Conservation (phyloP, 2,797 vertebrate genomes). For the Acrossocheilus wenchowensis region DNA sequence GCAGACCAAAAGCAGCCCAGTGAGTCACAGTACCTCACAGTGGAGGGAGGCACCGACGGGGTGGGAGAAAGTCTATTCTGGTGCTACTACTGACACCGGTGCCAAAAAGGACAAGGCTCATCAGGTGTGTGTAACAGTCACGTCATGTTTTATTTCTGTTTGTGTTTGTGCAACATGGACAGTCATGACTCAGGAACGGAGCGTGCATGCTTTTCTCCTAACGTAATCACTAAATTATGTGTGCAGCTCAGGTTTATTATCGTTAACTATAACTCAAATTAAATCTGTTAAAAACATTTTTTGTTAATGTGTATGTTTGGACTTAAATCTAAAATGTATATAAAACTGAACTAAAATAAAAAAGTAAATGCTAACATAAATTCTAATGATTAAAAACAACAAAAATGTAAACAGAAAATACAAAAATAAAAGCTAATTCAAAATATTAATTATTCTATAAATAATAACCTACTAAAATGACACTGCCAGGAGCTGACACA, state of each 20-base stretch:
- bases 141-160: conserved; percentile 21
- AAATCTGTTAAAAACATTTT: not conserved
- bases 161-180: not conserved
- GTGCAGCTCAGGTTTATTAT: not conserved
- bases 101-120: conserved; percentile 41
- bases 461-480: not conserved
- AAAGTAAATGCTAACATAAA: not conserved
- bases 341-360: not conserved
- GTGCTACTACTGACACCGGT: conserved; percentile 21
- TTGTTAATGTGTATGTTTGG: not conserved
- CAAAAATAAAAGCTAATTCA: not conserved
- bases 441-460: not conserved
- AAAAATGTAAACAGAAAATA: not conserved
- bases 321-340: not conserved
- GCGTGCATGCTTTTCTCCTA: not conserved
- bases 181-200: not conserved
- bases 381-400: not conserved
- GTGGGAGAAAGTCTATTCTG: conserved; percentile 58
- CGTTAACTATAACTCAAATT: not conserved
- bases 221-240: not conserved
- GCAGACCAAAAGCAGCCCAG: not conserved
- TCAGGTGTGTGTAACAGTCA: conserved; percentile 59
- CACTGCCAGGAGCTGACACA: not conserved
- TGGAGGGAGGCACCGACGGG: conserved; percentile 20
- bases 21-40: conserved; percentile 57